Conservation (phyloP, 2,888 invertebrate species). For the Tenodera sinensis region DNA sequence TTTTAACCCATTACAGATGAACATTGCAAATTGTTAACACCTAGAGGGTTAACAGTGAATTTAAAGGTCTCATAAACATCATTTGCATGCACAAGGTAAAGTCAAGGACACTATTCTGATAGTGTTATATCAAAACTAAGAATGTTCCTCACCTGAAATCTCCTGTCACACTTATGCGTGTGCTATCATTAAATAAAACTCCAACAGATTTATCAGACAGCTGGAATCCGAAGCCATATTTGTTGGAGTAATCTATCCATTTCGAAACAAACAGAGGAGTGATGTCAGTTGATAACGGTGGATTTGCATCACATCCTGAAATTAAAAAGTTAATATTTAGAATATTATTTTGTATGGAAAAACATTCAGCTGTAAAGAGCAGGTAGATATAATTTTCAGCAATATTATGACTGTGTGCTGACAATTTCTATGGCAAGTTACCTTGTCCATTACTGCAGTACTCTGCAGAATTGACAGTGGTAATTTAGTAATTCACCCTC, state of each 20-base stretch:
- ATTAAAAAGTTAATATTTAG: not conserved
- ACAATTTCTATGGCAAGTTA: too few species aligned
- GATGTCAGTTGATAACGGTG: constrained; percentile 36
- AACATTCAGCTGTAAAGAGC: too few species aligned
- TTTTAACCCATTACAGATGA: too few species aligned
- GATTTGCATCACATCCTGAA: constrained; percentile 33
- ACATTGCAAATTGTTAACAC: too few species aligned
- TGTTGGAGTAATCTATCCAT: constrained; percentile 70
- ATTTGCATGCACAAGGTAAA: not conserved
- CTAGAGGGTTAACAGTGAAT: too few species aligned
- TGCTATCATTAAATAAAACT: constrained; percentile 63
- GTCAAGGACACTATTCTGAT: constrained; percentile 6
- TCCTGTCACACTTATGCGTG: constrained; percentile 56
- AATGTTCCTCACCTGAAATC: constrained; percentile 53
- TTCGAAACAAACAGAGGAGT: constrained; percentile 56
- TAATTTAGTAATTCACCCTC: too few species aligned
- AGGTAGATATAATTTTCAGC: too few species aligned
- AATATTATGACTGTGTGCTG: too few species aligned
- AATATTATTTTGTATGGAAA: too few species aligned
- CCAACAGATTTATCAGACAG: constrained; percentile 63
- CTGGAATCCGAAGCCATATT: constrained; percentile 67
- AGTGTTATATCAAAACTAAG: not conserved
- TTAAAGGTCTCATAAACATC: too few species aligned
- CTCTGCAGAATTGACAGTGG: too few species aligned
- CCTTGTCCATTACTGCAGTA: too few species aligned